Conservation (phyloP, 2,113 vertebrate species). For the Eonycteris spelaea region DNA sequence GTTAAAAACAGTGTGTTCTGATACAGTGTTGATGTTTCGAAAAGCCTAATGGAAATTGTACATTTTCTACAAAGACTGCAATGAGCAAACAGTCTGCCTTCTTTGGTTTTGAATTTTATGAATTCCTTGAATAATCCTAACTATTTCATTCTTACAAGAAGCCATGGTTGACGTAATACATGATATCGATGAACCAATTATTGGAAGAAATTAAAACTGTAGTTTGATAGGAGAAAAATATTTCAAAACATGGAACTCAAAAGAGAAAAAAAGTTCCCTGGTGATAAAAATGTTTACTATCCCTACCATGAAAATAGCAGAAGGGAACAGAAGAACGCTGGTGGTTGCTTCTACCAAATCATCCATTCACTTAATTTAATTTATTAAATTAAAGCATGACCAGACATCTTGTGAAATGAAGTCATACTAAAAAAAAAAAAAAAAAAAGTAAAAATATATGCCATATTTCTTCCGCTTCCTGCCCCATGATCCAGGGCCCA, state of each 20-base stretch:
- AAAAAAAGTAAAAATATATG: neutral
- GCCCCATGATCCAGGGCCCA: neutral
- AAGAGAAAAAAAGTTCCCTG: neutral
- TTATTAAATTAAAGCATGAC: neutral
- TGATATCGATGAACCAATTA: conserved; percentile 5
- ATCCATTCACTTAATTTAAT: neutral
- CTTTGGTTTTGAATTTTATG: neutral
- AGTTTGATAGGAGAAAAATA: neutral
- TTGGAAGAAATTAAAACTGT: neutral
- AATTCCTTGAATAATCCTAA: neutral
- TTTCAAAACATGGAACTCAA: conserved; percentile 13
- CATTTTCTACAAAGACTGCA: neutral
- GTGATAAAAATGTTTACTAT: neutral
- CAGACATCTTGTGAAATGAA: neutral
- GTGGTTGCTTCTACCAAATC: no score
- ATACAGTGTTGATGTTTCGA: neutral
- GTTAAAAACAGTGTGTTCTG: neutral
- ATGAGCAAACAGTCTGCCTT: neutral
- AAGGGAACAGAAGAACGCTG: neutral
- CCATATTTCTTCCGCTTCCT: neutral
- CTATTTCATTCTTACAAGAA: neutral
- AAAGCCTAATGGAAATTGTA: neutral
- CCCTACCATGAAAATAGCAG: neutral
- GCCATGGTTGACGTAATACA: neutral
- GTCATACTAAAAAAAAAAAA: neutral